Evolutionary conservation across 2,797 vertebrate species (phyloP).

Genomic region (Tenualosa ilisha): DNA sequence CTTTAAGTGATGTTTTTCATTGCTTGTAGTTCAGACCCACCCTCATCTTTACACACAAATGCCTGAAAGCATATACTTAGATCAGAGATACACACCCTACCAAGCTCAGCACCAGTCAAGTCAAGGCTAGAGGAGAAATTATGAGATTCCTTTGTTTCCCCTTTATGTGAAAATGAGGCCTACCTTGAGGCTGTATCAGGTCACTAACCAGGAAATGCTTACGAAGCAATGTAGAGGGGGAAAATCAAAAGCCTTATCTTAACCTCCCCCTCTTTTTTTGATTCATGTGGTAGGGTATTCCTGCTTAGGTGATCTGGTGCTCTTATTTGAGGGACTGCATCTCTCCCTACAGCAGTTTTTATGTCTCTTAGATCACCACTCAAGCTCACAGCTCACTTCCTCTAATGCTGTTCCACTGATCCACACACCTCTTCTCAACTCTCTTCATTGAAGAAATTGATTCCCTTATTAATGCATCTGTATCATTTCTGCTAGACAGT

Average conservation of each 20-base stretch:
- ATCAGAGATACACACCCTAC: neutral
- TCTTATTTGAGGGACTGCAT: slow-evolving; percentile 63
- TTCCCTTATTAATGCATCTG: neutral
- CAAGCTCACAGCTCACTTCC: neutral
- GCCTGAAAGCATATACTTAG: neutral
- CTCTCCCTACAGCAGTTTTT: slow-evolving; percentile 63
- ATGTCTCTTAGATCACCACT: neutral
- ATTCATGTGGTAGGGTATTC: slow-evolving; percentile 58
- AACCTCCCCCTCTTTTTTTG: slow-evolving; percentile 37
- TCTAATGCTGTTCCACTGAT: neutral
- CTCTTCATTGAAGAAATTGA: neutral
- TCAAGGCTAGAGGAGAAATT: neutral
- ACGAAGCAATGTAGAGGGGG: slow-evolving; percentile 63
- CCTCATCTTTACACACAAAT: neutral
- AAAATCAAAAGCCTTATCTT: slow-evolving; percentile 65
- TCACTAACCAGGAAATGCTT: slow-evolving; percentile 74
- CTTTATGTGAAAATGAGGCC: slow-evolving; percentile 44
- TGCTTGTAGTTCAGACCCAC: neutral
- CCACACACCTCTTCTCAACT: neutral
- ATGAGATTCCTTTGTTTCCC: neutral
- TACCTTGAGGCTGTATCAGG: slow-evolving; percentile 60
- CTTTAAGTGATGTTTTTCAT: neutral
- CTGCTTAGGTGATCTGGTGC: slow-evolving; percentile 63
- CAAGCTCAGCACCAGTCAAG: neutral
- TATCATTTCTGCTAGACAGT: neutral